A percentile compares a stretch with the other conserved stretches of the same genome.
Conservation (phyloP, 1,140 invertebrate genomes). For the Battus philenor region DNA sequence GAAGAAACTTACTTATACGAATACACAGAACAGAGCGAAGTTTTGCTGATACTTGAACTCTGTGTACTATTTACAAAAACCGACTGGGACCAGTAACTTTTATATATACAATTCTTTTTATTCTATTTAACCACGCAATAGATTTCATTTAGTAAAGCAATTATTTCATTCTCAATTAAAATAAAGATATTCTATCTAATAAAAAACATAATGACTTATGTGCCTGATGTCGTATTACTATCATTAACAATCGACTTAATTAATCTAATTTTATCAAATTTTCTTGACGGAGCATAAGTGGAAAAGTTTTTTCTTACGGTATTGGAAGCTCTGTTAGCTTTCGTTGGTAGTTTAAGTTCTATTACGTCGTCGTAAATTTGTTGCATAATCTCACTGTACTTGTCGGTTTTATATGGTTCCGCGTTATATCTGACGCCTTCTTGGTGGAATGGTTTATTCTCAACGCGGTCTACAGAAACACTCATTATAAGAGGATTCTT, state of each 20-base stretch:
- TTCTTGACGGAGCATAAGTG: conserved; percentile 16
- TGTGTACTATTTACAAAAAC: no score
- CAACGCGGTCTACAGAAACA: conserved; percentile 34
- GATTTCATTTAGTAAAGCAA: no score
- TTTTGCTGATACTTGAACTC: no score
- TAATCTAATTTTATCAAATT: no score
- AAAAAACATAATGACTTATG: no score
- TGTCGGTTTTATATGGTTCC: conserved; percentile 40
- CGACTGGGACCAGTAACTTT: no score
- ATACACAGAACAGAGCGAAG: no score
- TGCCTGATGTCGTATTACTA: background rate
- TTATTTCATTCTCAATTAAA: no score
- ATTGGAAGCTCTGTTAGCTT: conserved; percentile 54
- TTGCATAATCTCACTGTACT: conserved; percentile 56
- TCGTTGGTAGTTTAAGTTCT: conserved; percentile 35
- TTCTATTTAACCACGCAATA: no score
- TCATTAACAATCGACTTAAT: background rate
- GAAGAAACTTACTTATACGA: no score
- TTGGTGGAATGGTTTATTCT: conserved; percentile 18
- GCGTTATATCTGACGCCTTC: conserved; percentile 17
- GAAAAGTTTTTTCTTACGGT: conserved; percentile 36
- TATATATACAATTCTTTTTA: no score
- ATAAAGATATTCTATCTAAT: no score
- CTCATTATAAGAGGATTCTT: conserved; percentile 46
- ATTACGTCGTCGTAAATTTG: conserved; percentile 43